phyloP scores from a whole-genome alignment of 1,140 invertebrate species.

The Araneus ventricosus region DNA sequence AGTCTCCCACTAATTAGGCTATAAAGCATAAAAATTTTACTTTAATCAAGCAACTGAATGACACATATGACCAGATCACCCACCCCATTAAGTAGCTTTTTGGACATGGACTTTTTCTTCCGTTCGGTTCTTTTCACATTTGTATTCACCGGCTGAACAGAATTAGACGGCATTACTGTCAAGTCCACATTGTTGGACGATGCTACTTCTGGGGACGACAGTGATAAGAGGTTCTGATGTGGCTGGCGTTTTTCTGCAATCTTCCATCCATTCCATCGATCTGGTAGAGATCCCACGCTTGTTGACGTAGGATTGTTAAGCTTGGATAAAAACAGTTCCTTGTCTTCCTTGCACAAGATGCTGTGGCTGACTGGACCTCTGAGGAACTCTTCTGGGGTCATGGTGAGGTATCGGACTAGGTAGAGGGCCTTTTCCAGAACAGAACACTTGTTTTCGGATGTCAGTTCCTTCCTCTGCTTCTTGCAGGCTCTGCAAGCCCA shows the following conservation, averaged over 20 bases:
- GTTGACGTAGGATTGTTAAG: constrained; percentile 68
- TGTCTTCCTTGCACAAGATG: constrained; percentile 80
- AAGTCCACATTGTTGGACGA: constrained; percentile 1
- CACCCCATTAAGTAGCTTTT: constrained; percentile 76
- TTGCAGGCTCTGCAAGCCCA: constrained; percentile 87
- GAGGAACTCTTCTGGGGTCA: constrained; percentile 84
- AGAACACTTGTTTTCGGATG: constrained; percentile 83
- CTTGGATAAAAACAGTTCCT: constrained; percentile 77
- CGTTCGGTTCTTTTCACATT: constrained; percentile 12
- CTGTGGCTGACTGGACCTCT: constrained; percentile 80
- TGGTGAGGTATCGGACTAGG: constrained; percentile 85
- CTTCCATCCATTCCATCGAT: constrained; percentile 60
- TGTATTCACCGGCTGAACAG: constrained; percentile 48
- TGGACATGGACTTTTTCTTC: constrained; percentile 75
- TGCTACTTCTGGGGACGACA: constrained; percentile 14
- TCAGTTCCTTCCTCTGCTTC: constrained; percentile 84
- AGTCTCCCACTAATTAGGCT: neutral
- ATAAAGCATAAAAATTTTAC: neutral
- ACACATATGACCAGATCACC: constrained; percentile 76
- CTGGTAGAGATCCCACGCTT: constrained; percentile 54
- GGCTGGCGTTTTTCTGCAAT: constrained; percentile 56
- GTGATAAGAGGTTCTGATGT: neutral
- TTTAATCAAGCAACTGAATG: constrained; percentile 76
- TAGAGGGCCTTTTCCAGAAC: constrained; percentile 84
- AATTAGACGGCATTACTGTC: constrained; percentile 54